Base-by-base conservation (phyloP, 2,113 vertebrate genomes). In the Conger conger region DNA sequence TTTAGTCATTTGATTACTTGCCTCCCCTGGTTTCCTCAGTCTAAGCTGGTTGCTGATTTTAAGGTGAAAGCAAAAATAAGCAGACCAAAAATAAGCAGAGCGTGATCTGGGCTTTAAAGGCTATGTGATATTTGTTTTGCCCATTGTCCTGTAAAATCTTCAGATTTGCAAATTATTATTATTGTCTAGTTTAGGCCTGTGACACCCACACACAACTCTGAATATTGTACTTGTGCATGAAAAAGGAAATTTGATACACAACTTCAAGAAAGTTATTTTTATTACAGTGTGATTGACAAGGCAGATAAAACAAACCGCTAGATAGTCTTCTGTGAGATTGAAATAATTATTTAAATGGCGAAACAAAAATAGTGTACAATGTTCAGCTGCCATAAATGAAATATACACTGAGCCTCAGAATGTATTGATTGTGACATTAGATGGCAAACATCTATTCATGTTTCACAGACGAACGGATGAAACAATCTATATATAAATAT, bases 381-480 rank as follows among this genome's bases (percentile, higher is more conserved):
- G 50, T 54, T 57, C 50, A 79, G 35, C 76, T 84, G 83, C 53
- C 35, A 54, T 2, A 73, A 57, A 57, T 50, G 33, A 27, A 76
- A 38, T 53, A 84, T 79, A 68, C 35, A 76, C 83, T 78, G 27
- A 78, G 36, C 42, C 33, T 84, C n/a, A 50, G 18, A 84, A 45
- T 37, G 42, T 79, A 78, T 84, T 79, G 45, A 84, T 84, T 84
- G 73, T 84, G 45, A 84, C 83, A 54, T 78, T 78, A 84, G 53
- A 79, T 84, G 20, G 76, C 73, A 78, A 84, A 33, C 18, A 79
- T 37, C 42, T 78, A 37, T 84, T 84, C 50, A 57, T 84, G 27
- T 35, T 84, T 33, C 73, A 37, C 38, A 54, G 42, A 84, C 35
- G 78, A 33, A 57, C 42, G 30, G 23, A 35, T 0, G 17, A 78